These are phyloP conservation scores for Amazona vittata DNA, from an alignment of 2,113 vertebrate species.

Conservation along the genomic window DNA sequence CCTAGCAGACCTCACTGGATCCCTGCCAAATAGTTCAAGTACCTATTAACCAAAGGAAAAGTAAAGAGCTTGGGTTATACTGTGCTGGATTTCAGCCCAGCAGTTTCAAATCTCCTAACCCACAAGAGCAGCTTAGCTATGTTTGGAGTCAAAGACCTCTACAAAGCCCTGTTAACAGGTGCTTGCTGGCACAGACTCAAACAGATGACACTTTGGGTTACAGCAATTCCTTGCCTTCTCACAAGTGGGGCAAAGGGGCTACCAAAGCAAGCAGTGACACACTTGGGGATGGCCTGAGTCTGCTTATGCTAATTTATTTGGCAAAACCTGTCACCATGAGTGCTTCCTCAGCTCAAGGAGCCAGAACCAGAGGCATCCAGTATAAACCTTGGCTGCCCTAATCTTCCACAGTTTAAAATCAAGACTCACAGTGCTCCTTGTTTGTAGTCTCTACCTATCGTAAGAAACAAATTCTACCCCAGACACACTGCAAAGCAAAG, in stretches of 20 bases:
- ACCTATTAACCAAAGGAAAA: slow-evolving; percentile 57
- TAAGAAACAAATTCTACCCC: neutral
- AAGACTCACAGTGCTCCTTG: neutral
- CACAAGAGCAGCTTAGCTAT: slow-evolving; percentile 25
- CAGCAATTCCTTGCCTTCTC: neutral
- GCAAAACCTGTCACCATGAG: fast-evolving
- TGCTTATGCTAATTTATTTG: neutral
- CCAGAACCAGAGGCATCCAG: neutral
- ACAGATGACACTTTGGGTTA: neutral
- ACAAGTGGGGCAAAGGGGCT: neutral
- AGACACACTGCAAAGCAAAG: neutral
- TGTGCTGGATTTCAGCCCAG: slow-evolving; percentile 16
- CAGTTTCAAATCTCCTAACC: slow-evolving; percentile 46
- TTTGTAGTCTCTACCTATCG: neutral
- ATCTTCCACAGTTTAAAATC: neutral
- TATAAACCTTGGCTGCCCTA: neutral
- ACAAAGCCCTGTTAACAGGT: neutral
- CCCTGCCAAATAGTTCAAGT: slow-evolving; percentile 65
- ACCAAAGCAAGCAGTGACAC: neutral
- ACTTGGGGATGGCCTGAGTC: fast-evolving
- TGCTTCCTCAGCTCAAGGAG: neutral
- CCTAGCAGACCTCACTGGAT: slow-evolving; percentile 37
- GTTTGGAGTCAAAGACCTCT: slow-evolving; percentile 43
- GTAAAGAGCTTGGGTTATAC: slow-evolving; percentile 61
- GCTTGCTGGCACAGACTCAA: neutral